Conservation (phyloP, 2,797 vertebrate genomes). For the Centroberyx gerrardi region DNA sequence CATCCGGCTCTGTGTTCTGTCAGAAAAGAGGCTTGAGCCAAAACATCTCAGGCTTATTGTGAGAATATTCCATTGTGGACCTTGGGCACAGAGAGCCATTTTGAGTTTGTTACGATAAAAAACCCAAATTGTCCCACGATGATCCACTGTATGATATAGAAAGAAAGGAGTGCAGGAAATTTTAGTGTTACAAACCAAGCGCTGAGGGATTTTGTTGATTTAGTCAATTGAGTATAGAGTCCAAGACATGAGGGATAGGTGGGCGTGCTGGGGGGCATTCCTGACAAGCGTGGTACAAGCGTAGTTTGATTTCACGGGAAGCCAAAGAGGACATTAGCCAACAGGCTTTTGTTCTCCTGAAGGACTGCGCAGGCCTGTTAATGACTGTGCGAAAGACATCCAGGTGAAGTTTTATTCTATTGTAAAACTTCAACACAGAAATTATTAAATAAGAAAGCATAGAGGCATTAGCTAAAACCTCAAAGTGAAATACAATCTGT, state of each 20-base stretch:
- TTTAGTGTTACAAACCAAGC: not conserved
- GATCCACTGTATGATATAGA: not conserved
- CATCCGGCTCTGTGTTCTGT: slow-evolving; percentile 38
- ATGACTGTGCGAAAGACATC: not conserved
- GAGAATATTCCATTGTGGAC: slow-evolving; percentile 1
- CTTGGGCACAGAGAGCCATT: not conserved
- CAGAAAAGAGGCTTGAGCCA: slow-evolving; percentile 17
- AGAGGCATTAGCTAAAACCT: not conserved
- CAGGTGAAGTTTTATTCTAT: not conserved
- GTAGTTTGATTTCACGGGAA: slow-evolving; percentile 28
- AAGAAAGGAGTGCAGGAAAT: not conserved
- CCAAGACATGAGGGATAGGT: slow-evolving; percentile 16
- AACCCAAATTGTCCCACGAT: not conserved
- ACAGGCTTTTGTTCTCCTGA: not conserved
- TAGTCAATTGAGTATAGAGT: not conserved
- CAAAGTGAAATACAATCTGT: slow-evolving; percentile 6
- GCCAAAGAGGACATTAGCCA: slow-evolving; percentile 25
- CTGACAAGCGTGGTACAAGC: slow-evolving; percentile 26
- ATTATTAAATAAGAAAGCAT: not conserved
- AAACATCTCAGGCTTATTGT: slow-evolving; percentile 39
- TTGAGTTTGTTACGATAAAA: slow-evolving; percentile 3
- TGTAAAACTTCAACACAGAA: not conserved
- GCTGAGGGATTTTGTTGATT: slow-evolving; percentile 31
- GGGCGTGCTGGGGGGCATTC: slow-evolving; percentile 30
- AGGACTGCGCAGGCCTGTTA: not conserved